Conservation (phyloP, 1,140 invertebrate genomes). For the Reticulitermes speratus region DNA sequence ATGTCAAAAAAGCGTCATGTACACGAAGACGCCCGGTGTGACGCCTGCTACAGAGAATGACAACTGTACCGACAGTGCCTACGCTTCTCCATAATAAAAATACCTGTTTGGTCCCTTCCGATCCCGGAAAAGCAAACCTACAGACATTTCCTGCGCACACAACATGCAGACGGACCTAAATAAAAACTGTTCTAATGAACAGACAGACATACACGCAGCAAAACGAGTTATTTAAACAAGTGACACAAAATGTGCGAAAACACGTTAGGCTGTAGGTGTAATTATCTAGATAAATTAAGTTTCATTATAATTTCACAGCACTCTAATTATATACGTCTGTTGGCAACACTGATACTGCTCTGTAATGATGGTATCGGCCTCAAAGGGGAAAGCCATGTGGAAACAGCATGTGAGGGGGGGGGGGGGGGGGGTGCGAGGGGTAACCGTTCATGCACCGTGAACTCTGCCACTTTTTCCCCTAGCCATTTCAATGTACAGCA, state of each 20-base stretch:
- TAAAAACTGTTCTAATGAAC: background rate
- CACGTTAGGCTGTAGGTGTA: background rate
- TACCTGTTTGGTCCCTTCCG: background rate
- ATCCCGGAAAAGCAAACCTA: background rate
- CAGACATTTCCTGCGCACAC: background rate
- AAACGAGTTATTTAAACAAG: background rate
- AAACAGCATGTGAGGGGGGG: background rate
- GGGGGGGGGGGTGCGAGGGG: no score
- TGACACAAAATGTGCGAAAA: background rate
- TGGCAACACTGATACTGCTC: background rate
- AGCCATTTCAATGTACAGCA: background rate
- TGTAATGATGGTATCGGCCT: background rate
- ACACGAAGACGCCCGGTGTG: no score
- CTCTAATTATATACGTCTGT: background rate
- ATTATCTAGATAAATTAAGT: background rate
- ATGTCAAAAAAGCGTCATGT: no score
- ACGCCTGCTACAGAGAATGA: no score
- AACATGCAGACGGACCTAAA: background rate
- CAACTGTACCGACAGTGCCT: no score
- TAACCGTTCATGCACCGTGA: background rate
- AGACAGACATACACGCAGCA: background rate
- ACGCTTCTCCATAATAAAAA: no score
- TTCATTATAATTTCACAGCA: background rate
- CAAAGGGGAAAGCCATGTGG: slow-evolving; percentile 3
- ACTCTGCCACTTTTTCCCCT: background rate